Evolutionary conservation across 2,113 vertebrate species (phyloP), one percentile per base, ranked within the genome.

Genomic region (Oplegnathus fasciatus): DNA sequence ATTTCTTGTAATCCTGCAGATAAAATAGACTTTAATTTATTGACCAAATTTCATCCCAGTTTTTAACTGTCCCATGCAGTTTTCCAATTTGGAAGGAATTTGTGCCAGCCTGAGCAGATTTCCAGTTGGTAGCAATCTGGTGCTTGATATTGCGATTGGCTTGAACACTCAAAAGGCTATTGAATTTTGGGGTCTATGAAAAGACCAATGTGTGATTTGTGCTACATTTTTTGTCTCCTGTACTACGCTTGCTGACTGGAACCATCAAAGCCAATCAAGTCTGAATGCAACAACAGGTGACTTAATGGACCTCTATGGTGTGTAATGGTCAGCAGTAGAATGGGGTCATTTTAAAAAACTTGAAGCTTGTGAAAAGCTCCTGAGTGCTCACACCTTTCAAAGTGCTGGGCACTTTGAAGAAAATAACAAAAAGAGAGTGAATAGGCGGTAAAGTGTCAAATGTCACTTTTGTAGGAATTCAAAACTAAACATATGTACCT

Each of bases 81-180:
- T 66, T 44, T 64, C 64, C 54, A 66, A 83, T 68, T 37, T 85
- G 75, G 62, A 76, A 57, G 9, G 37, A 14, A 9, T 77, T 28
- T 1, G 18, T 57, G 79, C 79, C 89, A 85, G 34, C n/a, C 1
- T 32, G 37, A 89, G 77, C 84, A 89, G 79, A 85, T 64, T 78
- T 72, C 60, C 68, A 75, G 30, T 77, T 72, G 67, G 78, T 37
- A 62, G 46, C 68, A 75, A 71, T 83, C 68, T 81, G 83, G 55
- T 80, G 67, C 65, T 82, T 57, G 60, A 55, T 60, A 34, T 26
- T 65, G 46, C 22, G 14, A 66, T 61, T 65, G 55, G 78, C 54
- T 60, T 52, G 30, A 48, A 42, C 15, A 48, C 37, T 81, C 6
- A 1, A 5, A 48, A 62, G 6, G 60, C 44, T 57, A 50, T 48